phyloP scores from a whole-genome alignment of 30 jellyfish, hydroid and myxozoan species.

The Aurelia sp. region DNA sequence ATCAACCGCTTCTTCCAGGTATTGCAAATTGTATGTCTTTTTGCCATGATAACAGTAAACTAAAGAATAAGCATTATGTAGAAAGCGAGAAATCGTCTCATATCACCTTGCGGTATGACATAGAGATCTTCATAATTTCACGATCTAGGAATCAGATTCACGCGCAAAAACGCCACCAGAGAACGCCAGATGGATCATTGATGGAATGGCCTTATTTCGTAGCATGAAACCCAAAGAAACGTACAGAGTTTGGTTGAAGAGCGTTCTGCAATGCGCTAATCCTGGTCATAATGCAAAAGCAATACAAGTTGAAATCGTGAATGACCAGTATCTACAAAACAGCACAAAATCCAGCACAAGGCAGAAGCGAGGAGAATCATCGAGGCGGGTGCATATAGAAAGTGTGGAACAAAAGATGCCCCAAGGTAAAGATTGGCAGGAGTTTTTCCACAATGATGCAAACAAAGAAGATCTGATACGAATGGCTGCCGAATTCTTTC shows the following conservation, averaged over 20 bases:
- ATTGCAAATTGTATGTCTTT: background rate
- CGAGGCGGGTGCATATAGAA: constrained; percentile 17
- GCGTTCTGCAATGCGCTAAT: too few species aligned
- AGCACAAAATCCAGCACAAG: constrained; percentile 25
- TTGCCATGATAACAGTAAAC: background rate
- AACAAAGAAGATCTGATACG: background rate
- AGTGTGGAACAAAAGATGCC: constrained; percentile 40
- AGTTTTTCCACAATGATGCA: constrained; percentile 27
- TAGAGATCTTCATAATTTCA: background rate
- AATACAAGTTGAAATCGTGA: too few species aligned
- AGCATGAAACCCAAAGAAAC: too few species aligned
- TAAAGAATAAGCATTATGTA: background rate
- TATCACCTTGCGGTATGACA: background rate
- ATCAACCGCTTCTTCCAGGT: constrained; percentile 12
- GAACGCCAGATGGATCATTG: constrained; percentile 45
- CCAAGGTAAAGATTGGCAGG: constrained; percentile 36
- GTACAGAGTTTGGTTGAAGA: too few species aligned
- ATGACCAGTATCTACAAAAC: too few species aligned
- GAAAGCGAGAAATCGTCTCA: background rate
- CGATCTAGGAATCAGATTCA: constrained; percentile 26
- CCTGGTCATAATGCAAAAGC: too few species aligned
- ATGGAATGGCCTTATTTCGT: too few species aligned
- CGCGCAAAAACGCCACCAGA: constrained; percentile 8
- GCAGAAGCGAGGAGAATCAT: constrained; percentile 19
- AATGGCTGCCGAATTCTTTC: background rate